These are phyloP conservation scores for Lipotes vexillifer DNA, from an alignment of 2,113 vertebrate genomes.

Conservation along the genomic window DNA sequence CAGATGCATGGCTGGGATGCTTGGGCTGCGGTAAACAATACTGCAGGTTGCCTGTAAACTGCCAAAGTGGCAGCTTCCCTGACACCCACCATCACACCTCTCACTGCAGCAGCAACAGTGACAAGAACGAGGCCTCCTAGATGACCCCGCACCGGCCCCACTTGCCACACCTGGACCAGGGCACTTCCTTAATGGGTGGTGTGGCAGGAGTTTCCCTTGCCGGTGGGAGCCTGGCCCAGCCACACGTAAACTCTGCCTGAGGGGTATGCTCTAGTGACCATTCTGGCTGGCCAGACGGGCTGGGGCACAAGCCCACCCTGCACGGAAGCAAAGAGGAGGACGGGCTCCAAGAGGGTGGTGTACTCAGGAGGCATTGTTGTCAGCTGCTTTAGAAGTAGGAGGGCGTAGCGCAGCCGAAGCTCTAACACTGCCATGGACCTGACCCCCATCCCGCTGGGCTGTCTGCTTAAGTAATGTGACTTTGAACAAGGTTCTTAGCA, in stretches of 20 bases:
- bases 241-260: neutral
- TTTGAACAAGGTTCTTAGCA: slow-evolving; percentile 34
- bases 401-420: fast-evolving
- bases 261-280: neutral
- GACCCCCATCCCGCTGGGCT: neutral
- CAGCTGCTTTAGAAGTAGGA: neutral
- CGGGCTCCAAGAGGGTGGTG: neutral
- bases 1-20: neutral
- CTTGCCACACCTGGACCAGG: neutral
- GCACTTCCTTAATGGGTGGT: fast-evolving
- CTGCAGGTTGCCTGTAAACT: slow-evolving; percentile 29
- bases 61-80: slow-evolving; percentile 7
- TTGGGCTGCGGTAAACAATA: neutral
- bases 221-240: neutral
- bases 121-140: neutral
- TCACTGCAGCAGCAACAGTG: neutral
- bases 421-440: fast-evolving
- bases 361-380: fast-evolving
- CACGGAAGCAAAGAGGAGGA: neutral
- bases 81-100: neutral
- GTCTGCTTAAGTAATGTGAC: neutral
- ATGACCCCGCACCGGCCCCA: neutral
- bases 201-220: neutral
- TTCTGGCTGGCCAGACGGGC: neutral
- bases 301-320: neutral